Percentiles rank a stretch among this genome's conserved stretches.
Evolutionary conservation across 2,888 invertebrate species (phyloP).

Genomic region (Hirtodrosophila duncani): DNA sequence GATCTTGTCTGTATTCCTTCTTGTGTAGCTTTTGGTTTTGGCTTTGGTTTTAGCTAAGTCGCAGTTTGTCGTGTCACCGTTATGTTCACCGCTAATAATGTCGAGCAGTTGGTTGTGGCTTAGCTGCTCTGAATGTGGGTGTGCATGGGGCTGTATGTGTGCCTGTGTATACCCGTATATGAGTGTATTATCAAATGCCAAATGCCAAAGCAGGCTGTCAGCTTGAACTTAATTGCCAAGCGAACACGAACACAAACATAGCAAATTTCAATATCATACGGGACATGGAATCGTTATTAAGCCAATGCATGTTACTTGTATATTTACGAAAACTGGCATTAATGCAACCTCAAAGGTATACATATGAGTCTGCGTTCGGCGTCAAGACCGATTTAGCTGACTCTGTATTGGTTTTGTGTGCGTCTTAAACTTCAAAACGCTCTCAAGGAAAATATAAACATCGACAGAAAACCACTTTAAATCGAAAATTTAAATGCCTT

Average conservation of each 20-base stretch:
- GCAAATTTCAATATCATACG: conserved; percentile 48
- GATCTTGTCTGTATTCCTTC: neutral
- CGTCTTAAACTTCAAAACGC: too few species aligned
- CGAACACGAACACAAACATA: conserved; percentile 41
- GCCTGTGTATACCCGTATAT: conserved; percentile 10
- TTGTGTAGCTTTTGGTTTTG: conserved; percentile 24
- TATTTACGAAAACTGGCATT: neutral
- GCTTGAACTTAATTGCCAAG: conserved; percentile 58
- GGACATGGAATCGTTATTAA: conserved; percentile 44
- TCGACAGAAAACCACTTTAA: too few species aligned
- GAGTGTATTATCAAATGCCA: conserved; percentile 39
- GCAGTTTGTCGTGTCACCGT: conserved; percentile 63
- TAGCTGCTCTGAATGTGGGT: conserved; percentile 11
- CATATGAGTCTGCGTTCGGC: neutral
- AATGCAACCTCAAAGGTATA: neutral
- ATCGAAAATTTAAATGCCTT: too few species aligned
- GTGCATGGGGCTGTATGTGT: neutral
- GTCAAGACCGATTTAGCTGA: neutral
- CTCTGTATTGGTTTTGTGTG: too few species aligned
- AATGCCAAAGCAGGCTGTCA: conserved; percentile 39
- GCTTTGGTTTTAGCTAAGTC: conserved; percentile 37
- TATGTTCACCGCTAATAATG: conserved; percentile 60
- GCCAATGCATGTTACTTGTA: conserved; percentile 42
- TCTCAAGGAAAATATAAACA: too few species aligned
- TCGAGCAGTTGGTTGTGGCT: conserved; percentile 44